These are phyloP conservation scores for Tridacna crocea DNA, from an alignment of 2,888 invertebrate species.

Conservation along the genomic window DNA sequence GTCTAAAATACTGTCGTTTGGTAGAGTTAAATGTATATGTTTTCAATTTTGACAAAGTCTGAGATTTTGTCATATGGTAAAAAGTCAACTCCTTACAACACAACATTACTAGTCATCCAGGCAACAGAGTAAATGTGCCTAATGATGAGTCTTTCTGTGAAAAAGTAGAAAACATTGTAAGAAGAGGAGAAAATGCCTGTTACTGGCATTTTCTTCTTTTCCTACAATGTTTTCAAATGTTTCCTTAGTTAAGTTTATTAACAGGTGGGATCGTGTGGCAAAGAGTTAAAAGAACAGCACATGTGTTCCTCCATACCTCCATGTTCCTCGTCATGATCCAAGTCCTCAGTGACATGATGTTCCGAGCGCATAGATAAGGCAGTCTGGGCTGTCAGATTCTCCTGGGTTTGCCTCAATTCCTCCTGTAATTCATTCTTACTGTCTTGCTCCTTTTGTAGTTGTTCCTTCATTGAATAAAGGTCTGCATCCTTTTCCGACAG, in stretches of 20 bases:
- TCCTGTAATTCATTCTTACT: slow-evolving; percentile 75
- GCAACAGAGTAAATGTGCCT: background rate
- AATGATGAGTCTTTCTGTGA: background rate
- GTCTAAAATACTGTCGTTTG: too few relatives aligned
- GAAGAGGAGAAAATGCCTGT: too few relatives aligned
- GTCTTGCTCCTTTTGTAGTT: slow-evolving; percentile 61
- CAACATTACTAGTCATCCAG: too few relatives aligned
- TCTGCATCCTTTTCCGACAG: slow-evolving; percentile 73
- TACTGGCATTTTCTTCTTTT: too few relatives aligned
- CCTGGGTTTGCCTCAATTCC: slow-evolving; percentile 44
- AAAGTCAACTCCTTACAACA: too few relatives aligned
- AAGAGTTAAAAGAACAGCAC: background rate
- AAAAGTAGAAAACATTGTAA: background rate
- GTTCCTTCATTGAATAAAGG: slow-evolving; percentile 58
- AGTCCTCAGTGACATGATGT: slow-evolving; percentile 87
- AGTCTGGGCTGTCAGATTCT: slow-evolving; percentile 38
- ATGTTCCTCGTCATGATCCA: slow-evolving; percentile 89
- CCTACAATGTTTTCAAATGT: too few relatives aligned
- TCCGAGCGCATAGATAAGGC: slow-evolving; percentile 44
- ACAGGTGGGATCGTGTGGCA: background rate
- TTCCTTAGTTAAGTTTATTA: too few relatives aligned
- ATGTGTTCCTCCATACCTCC: slow-evolving; percentile 35
- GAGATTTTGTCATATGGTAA: background rate
- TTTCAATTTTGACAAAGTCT: background rate
- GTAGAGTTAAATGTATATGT: too few relatives aligned